Percentiles rank a stretch among this genome's conserved stretches.
Conservation (phyloP, 2,888 invertebrate species). For the Dryococelus australis region DNA sequence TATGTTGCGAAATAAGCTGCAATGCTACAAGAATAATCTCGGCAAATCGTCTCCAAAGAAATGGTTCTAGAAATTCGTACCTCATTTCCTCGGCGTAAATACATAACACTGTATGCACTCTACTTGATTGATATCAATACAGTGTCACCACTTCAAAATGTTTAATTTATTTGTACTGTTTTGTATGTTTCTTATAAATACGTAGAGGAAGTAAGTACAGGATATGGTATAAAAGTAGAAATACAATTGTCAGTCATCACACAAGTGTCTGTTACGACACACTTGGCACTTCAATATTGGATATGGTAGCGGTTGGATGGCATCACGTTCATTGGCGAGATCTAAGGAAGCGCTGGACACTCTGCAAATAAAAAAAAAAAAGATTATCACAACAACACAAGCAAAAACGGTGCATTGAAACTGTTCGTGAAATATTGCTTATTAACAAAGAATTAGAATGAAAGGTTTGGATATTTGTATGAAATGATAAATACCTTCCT, state of each 20-base stretch:
- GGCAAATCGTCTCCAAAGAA: too few species aligned
- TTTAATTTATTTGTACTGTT: conserved; percentile 1
- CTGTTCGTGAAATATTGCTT: too few species aligned
- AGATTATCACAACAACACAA: conserved; percentile 37
- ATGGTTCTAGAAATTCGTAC: too few species aligned
- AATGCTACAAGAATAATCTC: too few species aligned
- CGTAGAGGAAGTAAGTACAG: neutral
- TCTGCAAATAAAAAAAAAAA: conserved; percentile 49
- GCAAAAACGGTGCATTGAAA: conserved; percentile 28
- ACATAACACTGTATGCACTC: too few species aligned
- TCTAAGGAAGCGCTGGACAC: conserved; percentile 47
- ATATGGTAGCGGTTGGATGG: neutral
- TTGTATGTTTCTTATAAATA: neutral
- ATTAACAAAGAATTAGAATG: too few species aligned
- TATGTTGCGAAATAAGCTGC: too few species aligned
- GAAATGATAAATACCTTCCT: too few species aligned
- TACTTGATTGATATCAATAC: too few species aligned
- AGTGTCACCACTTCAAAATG: neutral
- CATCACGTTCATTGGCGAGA: neutral
- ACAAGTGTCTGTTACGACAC: neutral
- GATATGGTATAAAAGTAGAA: conserved; percentile 16
- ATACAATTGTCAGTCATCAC: conserved; percentile 16
- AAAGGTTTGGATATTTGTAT: too few species aligned
- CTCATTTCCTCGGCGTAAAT: too few species aligned
- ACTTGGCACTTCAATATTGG: neutral